Conservation (phyloP, 2,888 invertebrate species). For the Pollenia amentaria region DNA sequence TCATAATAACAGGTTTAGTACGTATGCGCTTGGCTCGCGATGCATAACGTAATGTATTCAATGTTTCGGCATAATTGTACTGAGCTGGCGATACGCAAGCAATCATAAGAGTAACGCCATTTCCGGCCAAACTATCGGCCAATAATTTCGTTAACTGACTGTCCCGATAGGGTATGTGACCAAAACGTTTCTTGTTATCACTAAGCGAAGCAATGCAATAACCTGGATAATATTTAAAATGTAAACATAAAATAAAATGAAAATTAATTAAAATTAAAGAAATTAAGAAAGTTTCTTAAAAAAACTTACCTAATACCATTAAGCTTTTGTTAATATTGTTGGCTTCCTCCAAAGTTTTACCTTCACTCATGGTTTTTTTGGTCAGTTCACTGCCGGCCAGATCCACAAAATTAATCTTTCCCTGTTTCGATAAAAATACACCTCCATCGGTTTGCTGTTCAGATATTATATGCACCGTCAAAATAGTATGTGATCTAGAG, state of each 20-base stretch:
- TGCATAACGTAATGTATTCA: slow-evolving; percentile 96
- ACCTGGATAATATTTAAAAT: slow-evolving; percentile 86
- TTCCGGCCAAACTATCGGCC: slow-evolving; percentile 96
- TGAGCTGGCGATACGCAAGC: slow-evolving; percentile 96
- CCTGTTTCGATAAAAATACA: slow-evolving; percentile 94
- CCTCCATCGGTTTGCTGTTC: slow-evolving; percentile 93
- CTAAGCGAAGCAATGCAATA: slow-evolving; percentile 97
- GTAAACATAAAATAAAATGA: background rate
- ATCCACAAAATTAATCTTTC: slow-evolving; percentile 98
- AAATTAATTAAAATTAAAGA: too few relatives aligned
- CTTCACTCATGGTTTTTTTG: slow-evolving; percentile 94
- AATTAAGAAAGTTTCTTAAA: background rate
- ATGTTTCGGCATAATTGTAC: slow-evolving; percentile 93
- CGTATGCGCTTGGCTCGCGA: slow-evolving; percentile 96
- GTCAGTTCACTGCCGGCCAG: slow-evolving; percentile 98
- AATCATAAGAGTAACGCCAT: slow-evolving; percentile 97
- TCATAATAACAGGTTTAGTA: slow-evolving; percentile 96
- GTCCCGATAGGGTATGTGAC: slow-evolving; percentile 97
- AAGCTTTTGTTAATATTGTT: slow-evolving; percentile 98
- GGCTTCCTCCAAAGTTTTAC: slow-evolving; percentile 95
- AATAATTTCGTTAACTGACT: slow-evolving; percentile 96
- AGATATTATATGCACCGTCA: slow-evolving; percentile 95
- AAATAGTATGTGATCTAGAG: slow-evolving; percentile 91
- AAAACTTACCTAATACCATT: slow-evolving; percentile 92
- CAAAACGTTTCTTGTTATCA: slow-evolving; percentile 90